These are phyloP conservation scores for Prosopocoilus inquinatus DNA, from an alignment of 2,888 invertebrate species.

Conservation along the genomic window DNA sequence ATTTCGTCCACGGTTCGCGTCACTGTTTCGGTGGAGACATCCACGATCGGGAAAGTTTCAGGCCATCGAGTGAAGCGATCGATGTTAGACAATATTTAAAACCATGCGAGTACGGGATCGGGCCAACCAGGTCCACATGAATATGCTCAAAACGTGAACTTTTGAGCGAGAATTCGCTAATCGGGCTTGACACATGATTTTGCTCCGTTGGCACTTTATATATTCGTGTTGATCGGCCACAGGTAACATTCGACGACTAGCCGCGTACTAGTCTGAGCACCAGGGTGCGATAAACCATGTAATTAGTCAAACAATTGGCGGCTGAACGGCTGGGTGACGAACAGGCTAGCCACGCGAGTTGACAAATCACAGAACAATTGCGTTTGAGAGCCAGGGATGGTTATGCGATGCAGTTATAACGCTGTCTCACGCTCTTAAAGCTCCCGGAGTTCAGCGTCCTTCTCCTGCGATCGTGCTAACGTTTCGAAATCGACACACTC, in stretches of 20 bases:
- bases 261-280: slow-evolving; percentile 6
- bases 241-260: slow-evolving; percentile 7
- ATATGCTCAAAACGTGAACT: slow-evolving; percentile 41
- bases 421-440: too few species aligned
- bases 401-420: not conserved
- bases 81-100: slow-evolving; percentile 38
- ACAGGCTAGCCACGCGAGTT: slow-evolving; percentile 3
- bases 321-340: too few species aligned
- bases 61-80: slow-evolving; percentile 38
- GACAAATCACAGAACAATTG: slow-evolving; percentile 4
- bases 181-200: slow-evolving; percentile 30
- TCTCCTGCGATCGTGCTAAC: not conserved
- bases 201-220: slow-evolving; percentile 37
- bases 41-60: too few species aligned
- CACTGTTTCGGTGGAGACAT: slow-evolving; percentile 37
- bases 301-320: not conserved
- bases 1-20: slow-evolving; percentile 29
- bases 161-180: too few species aligned
- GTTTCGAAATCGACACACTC: too few species aligned
- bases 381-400: too few species aligned
- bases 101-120: slow-evolving; percentile 35
- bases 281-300: slow-evolving; percentile 1
- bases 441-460: slow-evolving; percentile 3
- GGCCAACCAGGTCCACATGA: slow-evolving; percentile 49
- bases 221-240: slow-evolving; percentile 13